Evolutionary conservation across 2,113 vertebrate species (phyloP).

Genomic region (Panthera leo): DNA sequence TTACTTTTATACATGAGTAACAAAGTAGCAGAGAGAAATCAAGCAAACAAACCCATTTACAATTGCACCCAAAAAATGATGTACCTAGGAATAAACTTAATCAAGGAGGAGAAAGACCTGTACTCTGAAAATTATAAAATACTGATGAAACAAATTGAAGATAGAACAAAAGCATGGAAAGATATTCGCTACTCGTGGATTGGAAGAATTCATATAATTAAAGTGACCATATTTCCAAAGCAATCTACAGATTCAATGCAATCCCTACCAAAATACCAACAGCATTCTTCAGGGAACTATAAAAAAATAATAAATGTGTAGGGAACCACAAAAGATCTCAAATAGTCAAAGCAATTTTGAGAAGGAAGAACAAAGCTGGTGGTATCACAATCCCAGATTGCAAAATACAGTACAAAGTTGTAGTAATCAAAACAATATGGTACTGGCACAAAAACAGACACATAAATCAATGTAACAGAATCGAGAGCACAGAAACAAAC

Average conservation of each 20-base stretch:
- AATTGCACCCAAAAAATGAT: background rate
- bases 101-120: background rate
- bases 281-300: background rate
- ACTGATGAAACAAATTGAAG: background rate
- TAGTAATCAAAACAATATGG: background rate
- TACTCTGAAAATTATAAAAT: background rate
- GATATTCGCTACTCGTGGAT: background rate
- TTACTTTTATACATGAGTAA: background rate
- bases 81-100: background rate
- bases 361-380: background rate
- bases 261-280: background rate
- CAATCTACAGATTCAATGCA: background rate
- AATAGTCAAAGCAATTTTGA: background rate
- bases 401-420: background rate
- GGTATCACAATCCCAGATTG: background rate
- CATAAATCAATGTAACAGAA: background rate
- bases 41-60: background rate
- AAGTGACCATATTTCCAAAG: background rate
- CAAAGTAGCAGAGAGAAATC: background rate
- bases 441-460: background rate
- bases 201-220: background rate
- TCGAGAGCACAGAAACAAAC: background rate
- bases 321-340: background rate
- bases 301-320: background rate
- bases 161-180: background rate